Evolutionary conservation across 2,888 invertebrate species (phyloP), one percentile per base, ranked within the genome.

Genomic region (Beris morrisii): DNA sequence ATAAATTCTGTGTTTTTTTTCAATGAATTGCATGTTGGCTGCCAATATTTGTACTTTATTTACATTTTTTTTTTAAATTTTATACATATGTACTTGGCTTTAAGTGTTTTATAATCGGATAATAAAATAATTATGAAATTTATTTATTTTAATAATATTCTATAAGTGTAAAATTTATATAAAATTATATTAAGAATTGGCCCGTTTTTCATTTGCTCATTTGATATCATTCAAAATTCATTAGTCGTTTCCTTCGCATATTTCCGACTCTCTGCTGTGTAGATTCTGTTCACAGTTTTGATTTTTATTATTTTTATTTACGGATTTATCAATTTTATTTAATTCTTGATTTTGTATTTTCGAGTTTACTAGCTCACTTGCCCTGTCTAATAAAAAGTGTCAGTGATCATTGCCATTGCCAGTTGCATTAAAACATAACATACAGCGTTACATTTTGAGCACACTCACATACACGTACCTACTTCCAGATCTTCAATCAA

Each of bases 191-290:
- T 66, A 64, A 61, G 64, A 70, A 69, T 69, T 70, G 69, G 70
- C 70, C 70, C 70, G 70, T 68, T 66, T 38, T 64, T 70, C 70
- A 70, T 70, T 68, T 66, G 48, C 45, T 58, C 68, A 69, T 68
- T 67, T 58, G 44, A 66, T 53, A 69, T 69, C 69, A 69, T 69
- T 69, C 69, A 38, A 66, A 56, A 45, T 45, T 56, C 64, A 65
- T 65, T 65, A 65, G 56, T 48, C 54, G 64, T 56, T 65, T 65
- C 55, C 38, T 65, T 65, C 28, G 54, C 45, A 54, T 61, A 38
- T 38, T 56, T 52, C 50, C 28, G 11, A 61, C 50, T 30, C 30
- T 32, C 43, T 61, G 43, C 50, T 46, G 12, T 48, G 38, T 59
- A 48, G 58, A 59, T 13, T 61, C 43, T 38, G 38, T 5, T 38